Percentiles rank a stretch among this genome's conserved stretches.
phyloP scores from a whole-genome alignment of 2,888 invertebrate genomes.

The Cabera pusaria region DNA sequence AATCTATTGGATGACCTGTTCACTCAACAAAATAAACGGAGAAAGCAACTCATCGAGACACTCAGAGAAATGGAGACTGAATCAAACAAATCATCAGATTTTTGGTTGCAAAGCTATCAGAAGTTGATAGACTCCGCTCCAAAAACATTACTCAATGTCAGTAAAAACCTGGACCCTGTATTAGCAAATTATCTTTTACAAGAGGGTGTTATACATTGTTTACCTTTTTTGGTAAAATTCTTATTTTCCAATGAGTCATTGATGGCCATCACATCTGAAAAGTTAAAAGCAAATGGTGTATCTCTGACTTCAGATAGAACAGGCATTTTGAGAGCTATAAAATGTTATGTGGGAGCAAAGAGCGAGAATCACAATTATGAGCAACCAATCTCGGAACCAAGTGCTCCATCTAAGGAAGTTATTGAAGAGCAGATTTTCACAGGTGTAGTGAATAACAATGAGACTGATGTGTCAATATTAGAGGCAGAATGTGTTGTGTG shows the following conservation, averaged over 20 bases:
- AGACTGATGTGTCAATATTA: constrained; percentile 50
- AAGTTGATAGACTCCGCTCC: constrained; percentile 90
- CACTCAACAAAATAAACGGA: constrained; percentile 86
- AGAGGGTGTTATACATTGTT: constrained; percentile 89
- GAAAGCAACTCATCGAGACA: constrained; percentile 86
- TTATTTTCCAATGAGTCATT: constrained; percentile 79
- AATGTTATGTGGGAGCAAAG: constrained; percentile 78
- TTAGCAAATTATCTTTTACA: constrained; percentile 87
- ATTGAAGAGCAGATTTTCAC: constrained; percentile 50
- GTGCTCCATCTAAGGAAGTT: constrained; percentile 45
- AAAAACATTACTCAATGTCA: constrained; percentile 84
- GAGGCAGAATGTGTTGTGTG: constrained; percentile 92
- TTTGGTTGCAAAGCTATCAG: constrained; percentile 93
- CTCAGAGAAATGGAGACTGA: constrained; percentile 88
- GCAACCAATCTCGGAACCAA: constrained; percentile 40
- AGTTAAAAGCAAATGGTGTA: constrained; percentile 84
- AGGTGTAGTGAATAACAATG: constrained; percentile 56
- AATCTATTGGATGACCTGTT: constrained; percentile 86
- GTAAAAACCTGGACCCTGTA: constrained; percentile 85
- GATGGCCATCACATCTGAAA: constrained; percentile 77
- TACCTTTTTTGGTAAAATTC: constrained; percentile 88
- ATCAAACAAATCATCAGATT: constrained; percentile 80
- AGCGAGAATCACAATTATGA: constrained; percentile 49
- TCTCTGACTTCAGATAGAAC: constrained; percentile 80
- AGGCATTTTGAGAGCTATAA: constrained; percentile 85